These are phyloP conservation scores for Ooceraea biroi DNA, from an alignment of 1,140 invertebrate genomes.

Conservation along the genomic window DNA sequence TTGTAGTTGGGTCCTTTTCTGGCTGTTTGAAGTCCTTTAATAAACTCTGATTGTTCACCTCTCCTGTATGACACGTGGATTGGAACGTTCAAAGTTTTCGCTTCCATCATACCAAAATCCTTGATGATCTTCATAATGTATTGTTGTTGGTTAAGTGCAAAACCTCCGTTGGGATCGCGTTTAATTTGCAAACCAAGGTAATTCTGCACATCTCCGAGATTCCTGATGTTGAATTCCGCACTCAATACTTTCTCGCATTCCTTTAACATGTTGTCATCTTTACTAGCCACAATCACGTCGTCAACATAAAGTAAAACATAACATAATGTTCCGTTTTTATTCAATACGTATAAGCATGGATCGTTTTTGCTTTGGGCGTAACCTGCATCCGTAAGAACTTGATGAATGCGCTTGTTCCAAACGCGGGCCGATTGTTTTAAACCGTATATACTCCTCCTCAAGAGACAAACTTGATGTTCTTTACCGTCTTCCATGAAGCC, in stretches of 20 bases:
- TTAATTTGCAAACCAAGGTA: conserved; percentile 14
- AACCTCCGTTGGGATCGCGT: background rate
- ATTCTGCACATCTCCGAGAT: background rate
- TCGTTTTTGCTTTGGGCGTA: background rate
- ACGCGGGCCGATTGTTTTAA: conserved; percentile 9
- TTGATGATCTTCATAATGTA: background rate
- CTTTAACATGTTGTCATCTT: too few species aligned
- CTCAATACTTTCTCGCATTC: too few species aligned
- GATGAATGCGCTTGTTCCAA: background rate
- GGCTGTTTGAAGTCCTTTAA: background rate
- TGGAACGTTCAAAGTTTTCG: background rate
- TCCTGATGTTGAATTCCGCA: too few species aligned
- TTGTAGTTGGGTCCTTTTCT: background rate
- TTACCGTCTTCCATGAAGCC: background rate
- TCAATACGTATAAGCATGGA: background rate
- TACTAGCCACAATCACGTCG: too few species aligned
- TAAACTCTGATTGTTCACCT: background rate
- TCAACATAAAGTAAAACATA: too few species aligned
- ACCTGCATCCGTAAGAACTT: background rate
- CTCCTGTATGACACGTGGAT: conserved; percentile 1
- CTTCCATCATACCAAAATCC: background rate
- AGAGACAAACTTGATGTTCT: background rate
- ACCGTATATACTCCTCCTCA: conserved; percentile 12
- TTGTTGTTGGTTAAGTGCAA: background rate
- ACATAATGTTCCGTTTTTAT: too few species aligned